phyloP scores from a whole-genome alignment of 2,888 invertebrate species.

The Meiosimyza platycephala region DNA sequence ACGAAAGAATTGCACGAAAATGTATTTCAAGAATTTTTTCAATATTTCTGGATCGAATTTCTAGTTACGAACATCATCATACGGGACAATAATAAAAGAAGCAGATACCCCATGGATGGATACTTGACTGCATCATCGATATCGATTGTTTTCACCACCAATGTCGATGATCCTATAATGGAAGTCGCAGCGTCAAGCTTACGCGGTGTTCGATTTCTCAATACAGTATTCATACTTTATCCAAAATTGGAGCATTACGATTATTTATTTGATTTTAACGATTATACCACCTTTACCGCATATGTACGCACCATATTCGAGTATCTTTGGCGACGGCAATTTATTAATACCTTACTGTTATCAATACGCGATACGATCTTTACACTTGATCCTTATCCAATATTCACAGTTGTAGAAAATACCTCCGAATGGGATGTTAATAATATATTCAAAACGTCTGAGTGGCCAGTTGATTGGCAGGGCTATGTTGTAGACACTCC shows the following conservation, averaged over 20 bases:
- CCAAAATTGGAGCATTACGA: constrained; percentile 41
- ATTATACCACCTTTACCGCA: constrained; percentile 29
- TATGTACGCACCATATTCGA: constrained; percentile 42
- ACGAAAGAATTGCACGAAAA: constrained; percentile 44
- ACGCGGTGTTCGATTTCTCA: constrained; percentile 46
- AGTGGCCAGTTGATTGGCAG: constrained; percentile 42
- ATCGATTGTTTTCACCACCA: constrained; percentile 51
- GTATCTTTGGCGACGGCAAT: constrained; percentile 54
- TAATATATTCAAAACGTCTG: constrained; percentile 45
- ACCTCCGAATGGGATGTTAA: constrained; percentile 45
- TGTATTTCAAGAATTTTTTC: constrained; percentile 41
- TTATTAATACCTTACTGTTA: constrained; percentile 48
- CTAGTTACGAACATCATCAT: constrained; percentile 49
- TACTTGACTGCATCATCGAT: constrained; percentile 51
- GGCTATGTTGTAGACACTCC: constrained; percentile 52
- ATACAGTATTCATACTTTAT: constrained; percentile 52
- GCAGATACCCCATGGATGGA: constrained; percentile 39
- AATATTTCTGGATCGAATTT: constrained; percentile 44
- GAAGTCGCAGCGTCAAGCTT: constrained; percentile 50
- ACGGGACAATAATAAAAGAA: constrained; percentile 27
- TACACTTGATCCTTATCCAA: constrained; percentile 51
- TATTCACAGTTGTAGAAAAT: constrained; percentile 43
- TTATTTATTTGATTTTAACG: constrained; percentile 30
- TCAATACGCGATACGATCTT: constrained; percentile 49
- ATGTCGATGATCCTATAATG: constrained; percentile 52